Percentiles rank a stretch among this genome's conserved stretches.
phyloP scores from a whole-genome alignment of 2,113 vertebrate species.

The Lycaon pictus region DNA sequence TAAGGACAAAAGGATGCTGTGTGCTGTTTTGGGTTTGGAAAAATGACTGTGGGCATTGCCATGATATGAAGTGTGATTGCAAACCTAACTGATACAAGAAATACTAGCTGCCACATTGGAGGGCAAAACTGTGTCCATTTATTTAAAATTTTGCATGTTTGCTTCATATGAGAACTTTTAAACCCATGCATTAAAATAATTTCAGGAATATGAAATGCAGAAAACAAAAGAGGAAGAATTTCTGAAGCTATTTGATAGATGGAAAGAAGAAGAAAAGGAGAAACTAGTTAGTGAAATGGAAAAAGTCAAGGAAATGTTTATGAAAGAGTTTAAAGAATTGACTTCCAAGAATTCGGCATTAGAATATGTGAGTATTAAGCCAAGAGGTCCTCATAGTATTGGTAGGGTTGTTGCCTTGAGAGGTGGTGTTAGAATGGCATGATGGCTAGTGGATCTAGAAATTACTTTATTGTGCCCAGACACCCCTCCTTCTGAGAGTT shows the following conservation, averaged over 20 bases:
- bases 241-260: constrained; percentile 91
- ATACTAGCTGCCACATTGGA: background rate
- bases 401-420: background rate
- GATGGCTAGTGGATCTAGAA: background rate
- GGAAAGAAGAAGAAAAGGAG: constrained; percentile 94
- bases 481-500: fast-evolving
- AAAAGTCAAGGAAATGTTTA: constrained; percentile 94
- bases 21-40: background rate
- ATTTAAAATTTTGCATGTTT: constrained; percentile 44
- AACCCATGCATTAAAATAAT: constrained; percentile 57
- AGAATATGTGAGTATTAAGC: constrained; percentile 87
- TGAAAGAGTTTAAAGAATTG: constrained; percentile 93
- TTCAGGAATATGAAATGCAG: constrained; percentile 93
- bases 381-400: background rate
- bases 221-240: constrained; percentile 92
- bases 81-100: background rate
- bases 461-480: background rate
- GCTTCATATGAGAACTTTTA: background rate
- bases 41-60: background rate
- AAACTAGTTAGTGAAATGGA: constrained; percentile 92
- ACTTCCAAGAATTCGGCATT: constrained; percentile 89
- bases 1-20: background rate
- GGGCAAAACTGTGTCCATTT: background rate
- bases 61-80: background rate
- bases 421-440: background rate